phyloP scores from a whole-genome alignment of 2,888 invertebrate species.

The Cybosia mesomella region DNA sequence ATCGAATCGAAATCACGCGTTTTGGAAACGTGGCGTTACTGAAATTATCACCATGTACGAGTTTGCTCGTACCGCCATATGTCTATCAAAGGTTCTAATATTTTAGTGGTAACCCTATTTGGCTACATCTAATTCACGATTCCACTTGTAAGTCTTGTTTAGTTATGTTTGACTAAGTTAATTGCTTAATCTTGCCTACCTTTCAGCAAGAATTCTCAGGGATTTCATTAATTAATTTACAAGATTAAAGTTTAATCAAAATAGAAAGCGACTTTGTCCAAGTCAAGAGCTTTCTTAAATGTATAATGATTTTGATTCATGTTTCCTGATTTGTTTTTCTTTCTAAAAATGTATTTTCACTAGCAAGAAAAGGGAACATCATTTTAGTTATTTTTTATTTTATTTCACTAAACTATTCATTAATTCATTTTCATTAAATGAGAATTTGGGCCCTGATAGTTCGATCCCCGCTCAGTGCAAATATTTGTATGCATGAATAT shows the following conservation, averaged over 20 bases:
- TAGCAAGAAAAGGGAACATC: background rate
- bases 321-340: background rate
- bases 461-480: no score
- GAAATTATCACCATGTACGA: no score
- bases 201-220: constrained; percentile 28
- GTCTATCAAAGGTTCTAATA: background rate
- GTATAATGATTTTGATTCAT: constrained; percentile 25
- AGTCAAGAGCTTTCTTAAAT: constrained; percentile 30
- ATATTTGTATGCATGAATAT: no score
- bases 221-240: constrained; percentile 34
- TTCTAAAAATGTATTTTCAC: no score
- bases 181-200: constrained; percentile 35
- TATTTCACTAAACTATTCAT: no score
- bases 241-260: constrained; percentile 32
- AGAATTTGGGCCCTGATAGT: no score
- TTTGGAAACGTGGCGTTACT: no score
- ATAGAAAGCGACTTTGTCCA: constrained; percentile 28
- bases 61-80: no score
- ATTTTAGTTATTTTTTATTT: background rate
- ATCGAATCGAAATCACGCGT: no score
- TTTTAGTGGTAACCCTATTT: background rate
- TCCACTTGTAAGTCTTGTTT: constrained; percentile 31
- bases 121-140: constrained; percentile 26
- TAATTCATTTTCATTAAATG: no score
- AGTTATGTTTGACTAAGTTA: constrained; percentile 30